Conservation (phyloP, 2,797 vertebrate species). For the Sciaenops ocellatus region DNA sequence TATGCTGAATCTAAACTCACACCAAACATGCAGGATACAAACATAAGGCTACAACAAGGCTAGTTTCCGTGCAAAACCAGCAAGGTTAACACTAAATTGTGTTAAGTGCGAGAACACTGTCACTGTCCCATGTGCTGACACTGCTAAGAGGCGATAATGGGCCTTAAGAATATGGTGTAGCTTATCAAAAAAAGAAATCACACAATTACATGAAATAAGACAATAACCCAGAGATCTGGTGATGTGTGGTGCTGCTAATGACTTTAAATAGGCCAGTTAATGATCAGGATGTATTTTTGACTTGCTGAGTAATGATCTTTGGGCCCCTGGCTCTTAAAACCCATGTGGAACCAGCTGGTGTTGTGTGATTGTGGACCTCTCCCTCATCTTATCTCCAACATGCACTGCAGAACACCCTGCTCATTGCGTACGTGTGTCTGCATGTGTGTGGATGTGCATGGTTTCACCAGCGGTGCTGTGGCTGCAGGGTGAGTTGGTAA, state of each 20-base stretch:
- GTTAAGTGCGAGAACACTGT: constrained; percentile 18
- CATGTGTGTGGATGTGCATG: neutral
- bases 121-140: constrained; percentile 38
- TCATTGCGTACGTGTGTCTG: neutral
- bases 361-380: constrained; percentile 60
- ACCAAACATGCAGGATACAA: neutral
- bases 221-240: neutral
- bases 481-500: constrained; percentile 43
- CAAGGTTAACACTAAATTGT: constrained; percentile 23
- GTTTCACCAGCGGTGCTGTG: constrained; percentile 18
- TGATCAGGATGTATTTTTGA: constrained; percentile 52
- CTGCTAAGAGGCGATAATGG: constrained; percentile 65
- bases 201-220: constrained; percentile 17
- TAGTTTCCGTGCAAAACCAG: constrained; percentile 14
- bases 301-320: constrained; percentile 22
- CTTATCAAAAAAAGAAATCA: constrained; percentile 46
- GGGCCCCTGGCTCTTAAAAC: constrained; percentile 24
- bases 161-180: constrained; percentile 20
- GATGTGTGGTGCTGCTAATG: constrained; percentile 50
- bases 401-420: constrained; percentile 33
- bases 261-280: constrained; percentile 38
- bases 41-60: neutral
- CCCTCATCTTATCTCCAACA: constrained; percentile 65
- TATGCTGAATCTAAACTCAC: neutral
- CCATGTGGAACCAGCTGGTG: constrained; percentile 49